phyloP scores from a whole-genome alignment of 2,797 vertebrate genomes.

The Tadarida brasiliensis region DNA sequence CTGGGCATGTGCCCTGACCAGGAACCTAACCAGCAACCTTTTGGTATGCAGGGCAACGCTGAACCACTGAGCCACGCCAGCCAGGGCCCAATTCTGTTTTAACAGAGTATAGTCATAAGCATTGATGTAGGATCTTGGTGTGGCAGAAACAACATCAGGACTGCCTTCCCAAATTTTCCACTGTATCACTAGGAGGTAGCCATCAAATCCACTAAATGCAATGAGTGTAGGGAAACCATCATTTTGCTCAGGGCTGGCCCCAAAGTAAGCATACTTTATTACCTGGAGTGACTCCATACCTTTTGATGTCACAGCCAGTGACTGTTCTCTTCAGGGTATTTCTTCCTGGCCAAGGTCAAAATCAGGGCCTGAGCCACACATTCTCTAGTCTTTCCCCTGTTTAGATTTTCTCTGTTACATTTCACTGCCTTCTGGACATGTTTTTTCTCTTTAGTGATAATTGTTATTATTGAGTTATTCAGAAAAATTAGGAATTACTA shows the following conservation, averaged over 20 bases:
- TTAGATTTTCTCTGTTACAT: background rate
- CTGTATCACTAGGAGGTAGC: background rate
- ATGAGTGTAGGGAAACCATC: background rate
- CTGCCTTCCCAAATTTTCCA: background rate
- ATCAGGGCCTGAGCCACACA: background rate
- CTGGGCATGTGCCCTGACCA: too few species aligned
- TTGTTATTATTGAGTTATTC: background rate
- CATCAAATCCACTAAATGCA: background rate
- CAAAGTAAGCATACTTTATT: background rate
- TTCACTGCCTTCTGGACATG: background rate
- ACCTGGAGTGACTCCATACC: background rate
- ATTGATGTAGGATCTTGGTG: background rate
- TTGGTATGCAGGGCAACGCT: too few species aligned
- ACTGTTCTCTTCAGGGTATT: background rate
- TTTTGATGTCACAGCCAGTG: background rate
- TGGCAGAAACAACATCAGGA: background rate
- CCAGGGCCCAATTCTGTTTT: background rate
- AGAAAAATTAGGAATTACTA: background rate
- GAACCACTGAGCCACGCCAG: too few species aligned
- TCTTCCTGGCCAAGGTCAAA: background rate
- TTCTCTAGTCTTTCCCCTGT: background rate
- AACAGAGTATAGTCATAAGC: background rate
- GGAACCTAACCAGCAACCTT: too few species aligned
- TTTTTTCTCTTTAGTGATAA: constrained; percentile 35
- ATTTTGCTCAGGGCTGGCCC: background rate